A percentile compares a stretch with the other conserved stretches of the same genome.
These are phyloP conservation scores for Parauchenoglanis ngamensis DNA, from an alignment of 2,797 vertebrate species.

Conservation along the genomic window DNA sequence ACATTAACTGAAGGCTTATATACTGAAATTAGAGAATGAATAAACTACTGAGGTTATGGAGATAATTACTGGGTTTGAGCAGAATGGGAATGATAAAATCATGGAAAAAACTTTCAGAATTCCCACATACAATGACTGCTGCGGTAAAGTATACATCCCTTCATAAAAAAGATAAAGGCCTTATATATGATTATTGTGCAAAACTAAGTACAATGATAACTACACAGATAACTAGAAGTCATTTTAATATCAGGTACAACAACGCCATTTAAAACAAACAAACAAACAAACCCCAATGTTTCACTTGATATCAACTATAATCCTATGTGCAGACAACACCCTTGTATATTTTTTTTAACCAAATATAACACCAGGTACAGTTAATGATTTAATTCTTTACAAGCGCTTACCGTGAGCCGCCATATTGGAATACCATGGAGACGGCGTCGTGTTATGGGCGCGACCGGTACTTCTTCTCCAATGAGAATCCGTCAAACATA, in stretches of 20 bases:
- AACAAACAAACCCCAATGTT: neutral
- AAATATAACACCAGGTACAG: neutral
- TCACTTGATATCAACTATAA: neutral
- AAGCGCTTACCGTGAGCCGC: conserved; percentile 58
- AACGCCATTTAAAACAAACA: neutral
- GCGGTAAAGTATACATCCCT: neutral
- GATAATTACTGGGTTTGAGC: neutral
- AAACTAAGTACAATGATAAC: neutral
- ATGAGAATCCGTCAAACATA: neutral
- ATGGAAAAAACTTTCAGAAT: neutral
- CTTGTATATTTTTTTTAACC: neutral
- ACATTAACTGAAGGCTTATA: neutral
- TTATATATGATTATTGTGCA: neutral
- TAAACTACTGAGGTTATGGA: neutral
- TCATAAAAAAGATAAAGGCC: neutral
- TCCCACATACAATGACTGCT: neutral
- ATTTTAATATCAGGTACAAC: neutral
- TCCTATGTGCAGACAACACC: neutral
- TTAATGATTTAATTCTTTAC: neutral
- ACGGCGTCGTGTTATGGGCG: conserved; percentile 41
- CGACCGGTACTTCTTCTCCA: neutral
- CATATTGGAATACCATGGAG: conserved; percentile 63
- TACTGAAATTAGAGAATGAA: neutral
- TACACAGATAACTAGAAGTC: no score
- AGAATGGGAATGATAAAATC: neutral